phyloP scores from a whole-genome alignment of 2,797 vertebrate genomes.

The Coracias cyanogaster region DNA sequence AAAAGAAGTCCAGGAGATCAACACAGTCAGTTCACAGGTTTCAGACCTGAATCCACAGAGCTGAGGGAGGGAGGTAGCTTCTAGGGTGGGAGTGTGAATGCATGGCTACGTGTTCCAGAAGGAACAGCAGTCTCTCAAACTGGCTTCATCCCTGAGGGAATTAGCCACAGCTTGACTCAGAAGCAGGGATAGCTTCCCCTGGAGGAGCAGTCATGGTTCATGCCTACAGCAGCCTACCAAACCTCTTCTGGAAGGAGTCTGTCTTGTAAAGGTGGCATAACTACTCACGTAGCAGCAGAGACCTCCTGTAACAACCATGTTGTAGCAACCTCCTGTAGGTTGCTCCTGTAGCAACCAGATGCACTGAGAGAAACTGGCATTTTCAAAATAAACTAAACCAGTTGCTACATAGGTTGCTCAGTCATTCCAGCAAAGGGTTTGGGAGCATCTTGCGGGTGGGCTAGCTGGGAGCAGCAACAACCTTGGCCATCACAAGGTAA shows the following conservation, averaged over 20 bases:
- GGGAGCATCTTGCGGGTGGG: background rate
- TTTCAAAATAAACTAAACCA: background rate
- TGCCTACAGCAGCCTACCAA: background rate
- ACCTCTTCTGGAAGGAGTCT: background rate
- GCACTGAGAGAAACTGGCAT: background rate
- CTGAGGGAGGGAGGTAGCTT: background rate
- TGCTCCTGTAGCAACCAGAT: background rate
- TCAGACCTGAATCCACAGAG: slow-evolving; percentile 18
- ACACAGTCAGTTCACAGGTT: background rate
- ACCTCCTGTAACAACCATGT: background rate
- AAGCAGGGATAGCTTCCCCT: background rate
- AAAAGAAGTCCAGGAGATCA: slow-evolving; percentile 16
- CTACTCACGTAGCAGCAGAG: background rate
- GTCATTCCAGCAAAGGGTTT: background rate
- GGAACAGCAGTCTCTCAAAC: background rate
- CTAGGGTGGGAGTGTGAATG: background rate
- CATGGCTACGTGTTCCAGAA: accelerated
- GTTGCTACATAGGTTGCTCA: background rate
- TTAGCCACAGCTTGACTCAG: background rate
- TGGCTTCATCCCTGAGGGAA: background rate
- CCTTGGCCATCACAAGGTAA: background rate
- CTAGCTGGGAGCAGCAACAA: background rate
- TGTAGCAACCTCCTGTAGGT: too few species aligned
- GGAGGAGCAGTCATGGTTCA: background rate
- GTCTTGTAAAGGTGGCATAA: background rate